These are phyloP conservation scores for Acropora yongei DNA, from an alignment of 64 coral and sea anemone genomes.

Conservation along the genomic window DNA sequence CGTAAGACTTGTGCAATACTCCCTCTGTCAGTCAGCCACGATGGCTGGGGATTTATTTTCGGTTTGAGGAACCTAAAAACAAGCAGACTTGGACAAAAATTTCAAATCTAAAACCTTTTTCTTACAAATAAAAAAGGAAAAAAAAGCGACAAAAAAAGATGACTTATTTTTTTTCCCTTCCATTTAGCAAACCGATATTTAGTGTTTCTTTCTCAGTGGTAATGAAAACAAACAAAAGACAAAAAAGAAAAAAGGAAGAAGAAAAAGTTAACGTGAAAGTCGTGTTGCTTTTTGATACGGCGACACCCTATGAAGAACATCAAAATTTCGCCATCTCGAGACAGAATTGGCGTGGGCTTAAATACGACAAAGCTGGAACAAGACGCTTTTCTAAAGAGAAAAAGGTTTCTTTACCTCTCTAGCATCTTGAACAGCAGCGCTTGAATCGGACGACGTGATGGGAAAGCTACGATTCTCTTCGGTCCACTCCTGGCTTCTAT, in stretches of 20 bases:
- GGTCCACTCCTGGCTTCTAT: conserved; percentile 69
- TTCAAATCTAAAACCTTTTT: neutral
- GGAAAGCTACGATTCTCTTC: conserved; percentile 63
- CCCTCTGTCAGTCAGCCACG: neutral
- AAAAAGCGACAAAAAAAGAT: neutral
- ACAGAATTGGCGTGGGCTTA: neutral
- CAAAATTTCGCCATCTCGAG: neutral
- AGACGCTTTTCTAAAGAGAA: neutral
- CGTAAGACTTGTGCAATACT: neutral
- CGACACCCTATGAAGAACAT: neutral
- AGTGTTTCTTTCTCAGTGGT: neutral
- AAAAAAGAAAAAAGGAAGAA: no score
- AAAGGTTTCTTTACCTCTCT: conserved; percentile 56
- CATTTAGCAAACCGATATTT: neutral
- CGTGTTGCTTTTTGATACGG: neutral
- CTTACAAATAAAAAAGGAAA: no score
- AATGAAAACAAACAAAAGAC: no score
- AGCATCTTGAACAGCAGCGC: conserved; percentile 52
- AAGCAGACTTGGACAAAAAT: neutral
- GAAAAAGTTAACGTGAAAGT: no score
- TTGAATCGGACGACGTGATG: neutral
- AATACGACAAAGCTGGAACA: neutral
- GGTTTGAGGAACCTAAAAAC: neutral
- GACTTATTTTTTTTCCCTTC: neutral
- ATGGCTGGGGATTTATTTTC: neutral